Base-by-base conservation (phyloP, 2,888 invertebrate genomes). In the Spatulosminthurus flaviceps region DNA sequence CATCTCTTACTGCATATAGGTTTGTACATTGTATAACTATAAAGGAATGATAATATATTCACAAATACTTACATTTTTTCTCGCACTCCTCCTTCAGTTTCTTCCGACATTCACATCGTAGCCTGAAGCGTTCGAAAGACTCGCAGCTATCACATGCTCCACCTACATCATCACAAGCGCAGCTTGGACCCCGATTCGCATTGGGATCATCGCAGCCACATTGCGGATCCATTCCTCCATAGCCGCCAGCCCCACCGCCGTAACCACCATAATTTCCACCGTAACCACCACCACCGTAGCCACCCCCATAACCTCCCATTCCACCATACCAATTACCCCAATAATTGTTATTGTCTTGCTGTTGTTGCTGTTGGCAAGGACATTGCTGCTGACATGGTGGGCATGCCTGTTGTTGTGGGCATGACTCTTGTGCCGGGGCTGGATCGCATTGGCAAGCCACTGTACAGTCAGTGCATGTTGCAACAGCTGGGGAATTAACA, bases 81-180 rank as follows among this genome's bases (percentile, higher is more conserved):
- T 34, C 22, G 22, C 70, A 70, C 16, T 70, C 70, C 64, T 64
- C 64, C 24, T 16, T 22, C 5, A 51, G 51, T 19, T 51, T 51
- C 16, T 64, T 64, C 64, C 24, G 21, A 64, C 64, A 64, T 64
- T 64, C 64, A 67, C 67, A 67, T 67, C 29, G 26, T 67, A 28
- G 28, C 19, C 67, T 24, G 22, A n/a, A 67, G 26, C 67, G 67
- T 19, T 67, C 67, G 29, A 67, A 67, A 13, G 67, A 67, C 19
- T 67, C 67, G 19, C 67, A 67, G 19, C 67, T 67, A 67, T 67
- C 67, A 28, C 67, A 67, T 4, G 1, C n/a, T n/a, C n/a, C n/a
- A n/a, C n/a, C n/a, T n/a, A n/a, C 4, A 26, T 70, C 70, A 70
- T 2, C 11, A 1, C 22, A 19, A 7, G 21, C 70, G 4, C 70